These are phyloP conservation scores for Ancistrus triradiatus DNA, from an alignment of 2,113 vertebrate species.

Conservation along the genomic window DNA sequence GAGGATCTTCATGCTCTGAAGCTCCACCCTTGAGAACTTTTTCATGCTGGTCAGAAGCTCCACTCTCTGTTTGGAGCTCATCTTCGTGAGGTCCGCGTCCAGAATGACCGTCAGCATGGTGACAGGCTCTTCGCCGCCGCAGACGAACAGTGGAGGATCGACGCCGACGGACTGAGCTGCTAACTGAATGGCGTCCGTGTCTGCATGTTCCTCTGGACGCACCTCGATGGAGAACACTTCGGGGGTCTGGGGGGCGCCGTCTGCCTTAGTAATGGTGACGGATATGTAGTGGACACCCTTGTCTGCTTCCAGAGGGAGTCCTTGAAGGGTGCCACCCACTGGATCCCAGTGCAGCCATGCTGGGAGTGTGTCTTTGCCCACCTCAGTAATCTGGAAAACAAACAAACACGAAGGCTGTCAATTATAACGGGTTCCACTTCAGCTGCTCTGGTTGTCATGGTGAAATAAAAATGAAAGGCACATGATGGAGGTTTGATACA, in stretches of 20 bases:
- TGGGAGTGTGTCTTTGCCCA: conserved; percentile 83
- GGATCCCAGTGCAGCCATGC: conserved; percentile 88
- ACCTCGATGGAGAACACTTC: conserved; percentile 91
- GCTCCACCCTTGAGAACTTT: conserved; percentile 84
- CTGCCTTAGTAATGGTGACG: conserved; percentile 71
- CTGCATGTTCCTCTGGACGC: conserved; percentile 85
- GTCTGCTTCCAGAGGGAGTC: conserved; percentile 88
- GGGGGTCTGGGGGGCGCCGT: conserved; percentile 64
- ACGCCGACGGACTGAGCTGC: conserved; percentile 59
- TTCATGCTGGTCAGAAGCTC: conserved; percentile 83
- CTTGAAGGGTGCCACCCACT: conserved; percentile 72
- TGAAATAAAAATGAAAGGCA: too few relatives aligned
- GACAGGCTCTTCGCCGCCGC: conserved; percentile 79
- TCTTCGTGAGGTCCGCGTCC: conserved; percentile 94
- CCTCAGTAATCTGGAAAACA: conserved; percentile 76
- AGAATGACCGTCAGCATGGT: conserved; percentile 93
- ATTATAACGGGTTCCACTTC: neutral
- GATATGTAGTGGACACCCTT: conserved; percentile 92
- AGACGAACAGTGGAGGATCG: conserved; percentile 68
- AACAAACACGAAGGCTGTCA: neutral
- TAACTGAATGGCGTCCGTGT: conserved; percentile 70
- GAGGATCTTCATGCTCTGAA: conserved; percentile 88
- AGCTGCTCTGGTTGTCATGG: too few relatives aligned
- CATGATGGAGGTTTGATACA: too few relatives aligned
- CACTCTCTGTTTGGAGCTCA: conserved; percentile 85